Conservation (phyloP, 2,797 vertebrate genomes). For the Alca torda region DNA sequence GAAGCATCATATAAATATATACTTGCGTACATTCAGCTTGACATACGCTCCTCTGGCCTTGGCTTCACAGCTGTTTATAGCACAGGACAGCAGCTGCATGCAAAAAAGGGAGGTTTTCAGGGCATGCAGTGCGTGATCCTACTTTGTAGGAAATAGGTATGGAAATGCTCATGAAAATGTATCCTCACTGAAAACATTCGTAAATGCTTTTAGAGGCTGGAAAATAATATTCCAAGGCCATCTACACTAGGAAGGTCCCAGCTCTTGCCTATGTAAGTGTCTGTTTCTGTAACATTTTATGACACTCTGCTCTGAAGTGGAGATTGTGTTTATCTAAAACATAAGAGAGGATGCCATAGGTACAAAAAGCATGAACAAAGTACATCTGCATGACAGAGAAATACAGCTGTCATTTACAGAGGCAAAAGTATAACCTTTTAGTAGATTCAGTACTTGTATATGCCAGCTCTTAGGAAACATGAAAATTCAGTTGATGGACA, state of each 20-base stretch:
- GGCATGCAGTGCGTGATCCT: accelerated
- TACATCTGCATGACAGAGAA: not conserved
- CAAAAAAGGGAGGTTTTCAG: not conserved
- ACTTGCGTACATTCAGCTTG: not conserved
- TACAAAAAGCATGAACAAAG: not conserved
- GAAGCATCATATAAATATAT: not conserved
- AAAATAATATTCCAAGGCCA: not conserved
- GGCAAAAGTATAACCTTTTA: not conserved
- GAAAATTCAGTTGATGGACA: not conserved
- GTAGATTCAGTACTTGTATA: not conserved
- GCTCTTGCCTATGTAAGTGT: not conserved
- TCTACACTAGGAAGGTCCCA: not conserved
- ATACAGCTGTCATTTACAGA: not conserved
- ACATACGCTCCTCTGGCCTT: not conserved
- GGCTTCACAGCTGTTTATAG: not conserved
- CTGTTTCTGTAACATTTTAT: not conserved
- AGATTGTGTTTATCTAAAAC: not conserved
- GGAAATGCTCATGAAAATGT: not conserved
- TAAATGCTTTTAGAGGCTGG: not conserved
- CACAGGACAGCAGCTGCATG: not conserved
- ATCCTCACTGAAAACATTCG: not conserved
- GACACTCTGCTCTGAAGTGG: not conserved
- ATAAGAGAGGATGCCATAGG: not conserved
- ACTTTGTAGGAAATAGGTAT: not conserved
- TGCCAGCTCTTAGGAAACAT: not conserved